Percentiles rank a stretch among this genome's conserved stretches.
These are phyloP conservation scores for Lepidocyrtoides sp. DNA, from an alignment of 2,888 invertebrate genomes.

Conservation along the genomic window DNA sequence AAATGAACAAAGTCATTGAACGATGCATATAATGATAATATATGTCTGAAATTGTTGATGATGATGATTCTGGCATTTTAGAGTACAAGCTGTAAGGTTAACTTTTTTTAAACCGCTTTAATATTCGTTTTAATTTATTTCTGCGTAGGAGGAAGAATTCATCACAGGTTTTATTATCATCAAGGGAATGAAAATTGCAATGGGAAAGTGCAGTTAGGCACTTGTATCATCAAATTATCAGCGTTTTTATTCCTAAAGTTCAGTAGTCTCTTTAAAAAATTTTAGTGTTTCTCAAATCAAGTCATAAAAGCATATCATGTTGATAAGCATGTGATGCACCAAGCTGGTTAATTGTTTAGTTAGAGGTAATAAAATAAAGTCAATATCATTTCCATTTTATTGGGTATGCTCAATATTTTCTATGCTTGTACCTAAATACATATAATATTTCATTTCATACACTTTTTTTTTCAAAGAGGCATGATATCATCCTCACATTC, in stretches of 20 bases:
- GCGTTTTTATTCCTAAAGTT: neutral
- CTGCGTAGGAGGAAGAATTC: neutral
- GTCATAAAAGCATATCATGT: slow-evolving; percentile 6
- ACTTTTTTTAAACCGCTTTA: neutral
- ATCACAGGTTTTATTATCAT: neutral
- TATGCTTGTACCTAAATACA: no score
- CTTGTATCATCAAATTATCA: neutral
- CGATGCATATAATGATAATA: slow-evolving; percentile 33
- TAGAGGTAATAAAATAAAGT: slow-evolving; percentile 10
- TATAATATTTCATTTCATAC: no score
- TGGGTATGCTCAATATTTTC: no score
- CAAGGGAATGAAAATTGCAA: slow-evolving; percentile 5
- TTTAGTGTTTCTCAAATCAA: neutral
- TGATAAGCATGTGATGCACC: neutral
- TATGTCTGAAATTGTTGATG: neutral
- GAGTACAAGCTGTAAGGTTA: slow-evolving; percentile 1
- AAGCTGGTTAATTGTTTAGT: slow-evolving; percentile 38
- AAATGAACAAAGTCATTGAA: slow-evolving; percentile 48
- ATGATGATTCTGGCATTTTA: neutral
- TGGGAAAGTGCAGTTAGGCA: neutral
- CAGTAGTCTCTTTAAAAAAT: neutral
- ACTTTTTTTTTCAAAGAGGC: neutral
- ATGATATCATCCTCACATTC: slow-evolving; percentile 7
- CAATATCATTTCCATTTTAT: neutral
- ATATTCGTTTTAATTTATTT: slow-evolving; percentile 13